phyloP scores from a whole-genome alignment of 1,140 invertebrate species.

The Zaprionus nigranus region DNA sequence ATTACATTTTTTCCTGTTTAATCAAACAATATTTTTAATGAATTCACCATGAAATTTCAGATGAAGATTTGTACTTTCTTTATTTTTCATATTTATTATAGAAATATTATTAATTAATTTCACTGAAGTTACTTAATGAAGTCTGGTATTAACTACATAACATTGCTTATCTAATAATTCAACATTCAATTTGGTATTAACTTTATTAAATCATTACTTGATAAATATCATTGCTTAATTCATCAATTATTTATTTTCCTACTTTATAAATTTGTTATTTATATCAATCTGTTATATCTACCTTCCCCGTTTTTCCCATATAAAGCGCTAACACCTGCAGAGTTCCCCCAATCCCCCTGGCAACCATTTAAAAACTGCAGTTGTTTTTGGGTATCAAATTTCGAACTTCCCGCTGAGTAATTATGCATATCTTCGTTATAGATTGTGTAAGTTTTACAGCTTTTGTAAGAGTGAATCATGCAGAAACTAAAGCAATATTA shows the following conservation, averaged over 20 bases:
- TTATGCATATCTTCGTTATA: background rate
- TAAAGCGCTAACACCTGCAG: background rate
- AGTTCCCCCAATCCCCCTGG: background rate
- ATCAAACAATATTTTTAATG: too few species aligned
- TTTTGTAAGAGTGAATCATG: background rate
- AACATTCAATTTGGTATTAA: too few species aligned
- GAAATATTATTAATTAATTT: fast-evolving
- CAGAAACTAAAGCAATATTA: background rate
- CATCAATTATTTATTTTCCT: too few species aligned
- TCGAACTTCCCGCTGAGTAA: background rate
- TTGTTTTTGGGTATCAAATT: background rate
- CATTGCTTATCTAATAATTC: too few species aligned
- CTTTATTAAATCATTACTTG: too few species aligned
- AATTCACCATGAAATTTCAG: too few species aligned
- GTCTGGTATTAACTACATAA: fast-evolving
- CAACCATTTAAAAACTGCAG: background rate
- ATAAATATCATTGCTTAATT: too few species aligned
- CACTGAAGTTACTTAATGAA: too few species aligned
- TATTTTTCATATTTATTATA: too few species aligned
- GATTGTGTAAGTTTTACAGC: background rate
- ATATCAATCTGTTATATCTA: background rate
- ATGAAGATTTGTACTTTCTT: too few species aligned
- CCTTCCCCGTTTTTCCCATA: background rate
- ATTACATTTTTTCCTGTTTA: too few species aligned
- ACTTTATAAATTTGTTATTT: too few species aligned